These are phyloP conservation scores for Ahaetulla prasina DNA, from an alignment of 2,113 vertebrate genomes.

Conservation along the genomic window DNA sequence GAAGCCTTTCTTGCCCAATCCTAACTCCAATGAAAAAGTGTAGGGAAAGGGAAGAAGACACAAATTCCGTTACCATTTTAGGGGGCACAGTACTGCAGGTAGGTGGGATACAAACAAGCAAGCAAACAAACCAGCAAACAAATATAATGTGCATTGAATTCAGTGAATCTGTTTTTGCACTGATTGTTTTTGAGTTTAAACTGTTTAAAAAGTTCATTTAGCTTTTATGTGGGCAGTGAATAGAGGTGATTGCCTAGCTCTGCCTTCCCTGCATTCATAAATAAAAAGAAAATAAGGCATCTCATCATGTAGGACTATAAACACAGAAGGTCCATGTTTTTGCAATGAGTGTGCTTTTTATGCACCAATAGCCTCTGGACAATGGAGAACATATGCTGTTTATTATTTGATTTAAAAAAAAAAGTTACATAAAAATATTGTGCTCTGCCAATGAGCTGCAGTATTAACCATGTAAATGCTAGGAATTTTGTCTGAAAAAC, in stretches of 20 bases:
- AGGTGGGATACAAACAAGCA: neutral
- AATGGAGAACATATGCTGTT: neutral
- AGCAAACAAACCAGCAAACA: neutral
- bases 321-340: neutral
- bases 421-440: neutral
- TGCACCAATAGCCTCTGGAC: neutral
- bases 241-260: neutral
- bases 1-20: neutral
- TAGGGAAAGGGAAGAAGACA: neutral
- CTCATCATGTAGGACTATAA: neutral
- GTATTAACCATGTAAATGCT: neutral
- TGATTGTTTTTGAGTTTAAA: neutral
- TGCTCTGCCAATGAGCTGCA: neutral
- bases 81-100: neutral
- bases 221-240: neutral
- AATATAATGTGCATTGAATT: neutral
- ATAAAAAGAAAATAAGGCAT: neutral
- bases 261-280: neutral
- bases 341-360: neutral
- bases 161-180: neutral
- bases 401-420: neutral
- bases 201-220: constrained; percentile 7
- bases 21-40: neutral
- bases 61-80: neutral
- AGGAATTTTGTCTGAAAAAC: neutral